Percentiles rank a stretch among this genome's conserved stretches.
Evolutionary conservation across 2,113 vertebrate species (phyloP).

Genomic region (Gallinago jamesoni): DNA sequence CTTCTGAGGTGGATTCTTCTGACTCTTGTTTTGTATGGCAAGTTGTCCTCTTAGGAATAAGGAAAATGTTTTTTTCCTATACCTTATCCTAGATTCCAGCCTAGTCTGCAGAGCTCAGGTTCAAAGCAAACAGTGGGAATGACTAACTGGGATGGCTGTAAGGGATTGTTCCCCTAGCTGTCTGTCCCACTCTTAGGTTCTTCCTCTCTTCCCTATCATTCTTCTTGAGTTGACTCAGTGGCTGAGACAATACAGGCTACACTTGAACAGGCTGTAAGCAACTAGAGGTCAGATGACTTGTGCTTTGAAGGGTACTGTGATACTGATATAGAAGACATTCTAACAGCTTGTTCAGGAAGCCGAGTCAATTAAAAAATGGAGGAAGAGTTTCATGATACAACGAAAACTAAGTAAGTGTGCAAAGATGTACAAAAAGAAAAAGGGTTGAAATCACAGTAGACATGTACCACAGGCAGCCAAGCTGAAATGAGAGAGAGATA

Average conservation of each 20-base stretch:
- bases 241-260: neutral
- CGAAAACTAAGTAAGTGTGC: neutral
- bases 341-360: neutral
- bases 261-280: neutral
- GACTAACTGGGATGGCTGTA: neutral
- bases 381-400: neutral
- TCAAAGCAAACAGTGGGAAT: neutral
- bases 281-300: neutral
- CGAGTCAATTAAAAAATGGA: neutral
- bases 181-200: neutral
- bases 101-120: neutral
- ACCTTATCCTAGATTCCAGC: neutral
- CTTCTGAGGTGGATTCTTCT: neutral
- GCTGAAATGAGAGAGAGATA: neutral
- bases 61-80: neutral
- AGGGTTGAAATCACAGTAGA: neutral
- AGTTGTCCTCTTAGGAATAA: neutral
- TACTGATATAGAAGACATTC: neutral
- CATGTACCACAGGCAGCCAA: neutral
- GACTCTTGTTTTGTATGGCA: neutral
- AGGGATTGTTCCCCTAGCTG: neutral
- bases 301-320: neutral
- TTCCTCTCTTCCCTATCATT: neutral
- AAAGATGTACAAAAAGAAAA: neutral
- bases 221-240: neutral